Evolutionary conservation across 2,797 vertebrate genomes (phyloP).

Genomic region (Poecilia wingei): DNA sequence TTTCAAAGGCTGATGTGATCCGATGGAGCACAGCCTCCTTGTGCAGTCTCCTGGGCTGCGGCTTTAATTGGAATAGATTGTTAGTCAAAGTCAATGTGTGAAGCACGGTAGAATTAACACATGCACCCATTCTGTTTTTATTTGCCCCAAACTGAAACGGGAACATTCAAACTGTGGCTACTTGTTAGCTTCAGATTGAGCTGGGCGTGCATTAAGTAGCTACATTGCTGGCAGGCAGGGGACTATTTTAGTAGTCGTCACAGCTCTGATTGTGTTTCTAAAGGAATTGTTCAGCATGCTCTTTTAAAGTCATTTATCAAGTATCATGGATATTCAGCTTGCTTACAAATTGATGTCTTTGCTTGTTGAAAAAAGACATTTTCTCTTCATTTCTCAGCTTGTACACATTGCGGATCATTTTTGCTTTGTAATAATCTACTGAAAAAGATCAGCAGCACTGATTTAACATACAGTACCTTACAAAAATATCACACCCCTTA

Average conservation of each 20-base stretch:
- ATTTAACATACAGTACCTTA: background rate
- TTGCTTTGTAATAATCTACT: background rate
- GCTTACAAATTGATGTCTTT: background rate
- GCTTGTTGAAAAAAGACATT: background rate
- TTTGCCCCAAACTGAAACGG: slow-evolving; percentile 25
- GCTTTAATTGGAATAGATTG: slow-evolving; percentile 81
- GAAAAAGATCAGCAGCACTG: background rate
- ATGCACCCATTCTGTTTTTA: slow-evolving; percentile 35
- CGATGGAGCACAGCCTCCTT: slow-evolving; percentile 56
- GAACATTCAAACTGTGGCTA: background rate
- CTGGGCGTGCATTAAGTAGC: background rate
- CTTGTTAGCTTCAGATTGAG: slow-evolving; percentile 11
- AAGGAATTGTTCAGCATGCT: background rate
- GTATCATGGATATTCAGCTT: background rate
- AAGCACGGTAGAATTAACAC: slow-evolving; percentile 71
- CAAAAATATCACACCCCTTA: background rate
- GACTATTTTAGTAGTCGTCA: background rate
- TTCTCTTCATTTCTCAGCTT: background rate
- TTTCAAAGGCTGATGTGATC: slow-evolving; percentile 75
- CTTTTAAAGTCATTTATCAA: background rate
- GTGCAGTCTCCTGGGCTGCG: slow-evolving; percentile 60
- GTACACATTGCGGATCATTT: background rate
- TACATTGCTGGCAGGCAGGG: background rate
- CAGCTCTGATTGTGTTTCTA: background rate
- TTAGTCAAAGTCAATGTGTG: slow-evolving; percentile 72